These are phyloP conservation scores for Drosophila nebulosa DNA, from an alignment of 1,140 invertebrate species.

Conservation along the genomic window DNA sequence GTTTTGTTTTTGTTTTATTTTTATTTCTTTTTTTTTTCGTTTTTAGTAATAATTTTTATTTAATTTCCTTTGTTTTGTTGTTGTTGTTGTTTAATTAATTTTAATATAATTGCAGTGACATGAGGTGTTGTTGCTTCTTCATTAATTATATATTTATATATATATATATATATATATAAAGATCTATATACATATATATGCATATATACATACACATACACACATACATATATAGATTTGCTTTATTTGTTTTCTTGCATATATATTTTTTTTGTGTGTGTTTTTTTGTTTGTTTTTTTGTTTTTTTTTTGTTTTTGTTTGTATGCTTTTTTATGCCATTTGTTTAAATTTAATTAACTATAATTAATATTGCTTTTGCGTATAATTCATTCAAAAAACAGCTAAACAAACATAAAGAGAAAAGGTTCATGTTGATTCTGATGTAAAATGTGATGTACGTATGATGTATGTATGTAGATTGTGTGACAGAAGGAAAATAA, in stretches of 20 bases:
- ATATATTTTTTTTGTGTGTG: constrained; percentile 27
- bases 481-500: constrained; percentile 56
- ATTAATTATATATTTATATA: constrained; percentile 67
- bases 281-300: constrained; percentile 31
- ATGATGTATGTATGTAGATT: constrained; percentile 22
- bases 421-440: constrained; percentile 16
- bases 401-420: constrained; percentile 72
- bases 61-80: constrained; percentile 70
- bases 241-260: constrained; percentile 14
- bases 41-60: constrained; percentile 79
- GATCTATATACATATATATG: constrained; percentile 1
- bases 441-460: constrained; percentile 17
- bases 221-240: too few relatives aligned
- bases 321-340: constrained; percentile 46
- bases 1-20: constrained; percentile 18
- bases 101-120: constrained; percentile 79
- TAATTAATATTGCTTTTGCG: constrained; percentile 79
- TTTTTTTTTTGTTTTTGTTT: constrained; percentile 30
- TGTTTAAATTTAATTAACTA: constrained; percentile 77
- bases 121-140: constrained; percentile 77
- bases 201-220: constrained; percentile 17
- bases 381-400: constrained; percentile 77
- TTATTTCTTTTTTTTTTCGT: constrained; percentile 32
- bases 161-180: constrained; percentile 40
- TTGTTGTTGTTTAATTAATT: constrained; percentile 76